Evolutionary conservation across 2,113 vertebrate species (phyloP).

Genomic region (Rattus norvegicus): GRCr8 NC_086020.1:83700001-83700500

Average conservation of each 20-base stretch:
- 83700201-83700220: neutral
- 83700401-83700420: too few species aligned
- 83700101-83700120: neutral
- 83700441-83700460: neutral
- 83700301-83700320: neutral
- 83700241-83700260: neutral
- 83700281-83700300: neutral
- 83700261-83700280: neutral
- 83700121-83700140: neutral
- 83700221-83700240: neutral
- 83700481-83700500: too few species aligned
- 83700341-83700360: neutral
- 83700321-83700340: neutral
- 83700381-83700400: neutral
- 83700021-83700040: neutral
- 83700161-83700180: neutral
- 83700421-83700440: neutral
- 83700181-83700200: neutral
- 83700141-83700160: neutral
- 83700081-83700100: neutral
- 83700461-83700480: neutral
- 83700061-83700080: neutral
- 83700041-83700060: neutral
- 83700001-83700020: neutral
- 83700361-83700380: neutral